Percentiles rank a stretch among this genome's conserved stretches.
These are phyloP conservation scores for Trichosurus vulpecula DNA, from an alignment of 2,797 vertebrate genomes.

Conservation along the genomic window DNA sequence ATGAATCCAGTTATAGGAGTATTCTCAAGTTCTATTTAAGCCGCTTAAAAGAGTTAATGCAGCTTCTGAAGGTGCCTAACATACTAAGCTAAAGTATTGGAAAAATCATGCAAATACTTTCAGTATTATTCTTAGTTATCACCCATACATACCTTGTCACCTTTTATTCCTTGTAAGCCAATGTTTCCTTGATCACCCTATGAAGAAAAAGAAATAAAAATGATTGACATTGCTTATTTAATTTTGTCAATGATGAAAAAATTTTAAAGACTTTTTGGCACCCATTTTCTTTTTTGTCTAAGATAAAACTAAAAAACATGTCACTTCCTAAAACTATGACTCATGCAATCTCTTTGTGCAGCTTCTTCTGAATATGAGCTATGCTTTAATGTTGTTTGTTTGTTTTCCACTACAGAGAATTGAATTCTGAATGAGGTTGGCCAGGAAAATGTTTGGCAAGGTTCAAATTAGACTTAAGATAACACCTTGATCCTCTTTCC, in stretches of 20 bases:
- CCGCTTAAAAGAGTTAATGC: background rate
- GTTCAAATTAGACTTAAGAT: slow-evolving; percentile 4
- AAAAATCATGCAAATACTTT: background rate
- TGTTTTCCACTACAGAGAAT: slow-evolving; percentile 1
- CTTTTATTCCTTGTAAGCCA: slow-evolving; percentile 85
- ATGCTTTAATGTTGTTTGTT: background rate
- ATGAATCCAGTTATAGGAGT: background rate
- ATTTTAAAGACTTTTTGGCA: slow-evolving; percentile 2
- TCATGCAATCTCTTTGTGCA: slow-evolving; percentile 39
- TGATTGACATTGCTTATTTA: slow-evolving; percentile 15
- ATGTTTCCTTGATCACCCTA: slow-evolving; percentile 87
- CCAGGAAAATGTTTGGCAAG: slow-evolving; percentile 8
- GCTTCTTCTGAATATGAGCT: slow-evolving; percentile 51
- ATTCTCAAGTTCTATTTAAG: background rate
- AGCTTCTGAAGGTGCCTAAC: background rate
- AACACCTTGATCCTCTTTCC: background rate
- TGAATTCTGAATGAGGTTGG: slow-evolving; percentile 35
- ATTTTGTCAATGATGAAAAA: slow-evolving; percentile 46
- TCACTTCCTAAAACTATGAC: slow-evolving; percentile 21
- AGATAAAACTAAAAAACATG: background rate
- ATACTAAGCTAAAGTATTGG: background rate
- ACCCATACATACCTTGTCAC: slow-evolving; percentile 87
- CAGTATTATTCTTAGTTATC: background rate
- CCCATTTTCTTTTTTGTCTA: background rate
- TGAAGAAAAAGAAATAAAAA: slow-evolving; percentile 65